These are phyloP conservation scores for Trileptium ribeirensis DNA, from an alignment of 2,888 invertebrate genomes.

Conservation along the genomic window DNA sequence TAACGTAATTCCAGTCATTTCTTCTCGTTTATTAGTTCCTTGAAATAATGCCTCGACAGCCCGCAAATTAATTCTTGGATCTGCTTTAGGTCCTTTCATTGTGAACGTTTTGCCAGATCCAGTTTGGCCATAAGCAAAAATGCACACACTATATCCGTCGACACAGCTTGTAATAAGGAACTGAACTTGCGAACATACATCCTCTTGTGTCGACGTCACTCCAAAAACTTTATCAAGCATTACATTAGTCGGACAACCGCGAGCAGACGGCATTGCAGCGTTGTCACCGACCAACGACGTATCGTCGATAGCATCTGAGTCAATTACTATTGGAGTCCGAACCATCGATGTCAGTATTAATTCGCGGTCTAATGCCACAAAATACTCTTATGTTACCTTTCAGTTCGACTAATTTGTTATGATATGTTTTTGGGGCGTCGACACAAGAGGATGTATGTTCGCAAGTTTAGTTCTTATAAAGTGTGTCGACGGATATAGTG, in stretches of 20 bases:
- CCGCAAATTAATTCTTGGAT: slow-evolving; percentile 55
- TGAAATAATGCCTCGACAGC: slow-evolving; percentile 52
- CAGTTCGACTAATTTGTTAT: slow-evolving; percentile 51
- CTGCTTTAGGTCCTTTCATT: slow-evolving; percentile 53
- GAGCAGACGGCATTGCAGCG: background rate
- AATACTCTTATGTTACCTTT: slow-evolving; percentile 56
- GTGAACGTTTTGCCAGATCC: slow-evolving; percentile 58
- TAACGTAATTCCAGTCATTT: slow-evolving; percentile 53
- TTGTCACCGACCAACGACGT: slow-evolving; percentile 27
- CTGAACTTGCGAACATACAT: slow-evolving; percentile 40
- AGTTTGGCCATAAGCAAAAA: slow-evolving; percentile 55
- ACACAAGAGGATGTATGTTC: slow-evolving; percentile 38
- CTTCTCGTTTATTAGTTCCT: slow-evolving; percentile 48
- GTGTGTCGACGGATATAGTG: too few species aligned
- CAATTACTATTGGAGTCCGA: slow-evolving; percentile 25
- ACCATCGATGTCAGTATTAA: slow-evolving; percentile 53
- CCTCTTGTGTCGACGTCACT: slow-evolving; percentile 28
- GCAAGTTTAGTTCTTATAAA: slow-evolving; percentile 45
- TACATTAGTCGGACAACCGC: slow-evolving; percentile 24
- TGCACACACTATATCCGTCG: slow-evolving; percentile 55
- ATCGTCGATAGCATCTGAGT: slow-evolving; percentile 29
- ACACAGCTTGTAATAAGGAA: slow-evolving; percentile 55
- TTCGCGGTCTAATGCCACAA: slow-evolving; percentile 47
- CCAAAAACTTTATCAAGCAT: slow-evolving; percentile 36
- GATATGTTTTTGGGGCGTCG: slow-evolving; percentile 48